Conservation (phyloP, 1,140 invertebrate genomes). For the Psix sp. region DNA sequence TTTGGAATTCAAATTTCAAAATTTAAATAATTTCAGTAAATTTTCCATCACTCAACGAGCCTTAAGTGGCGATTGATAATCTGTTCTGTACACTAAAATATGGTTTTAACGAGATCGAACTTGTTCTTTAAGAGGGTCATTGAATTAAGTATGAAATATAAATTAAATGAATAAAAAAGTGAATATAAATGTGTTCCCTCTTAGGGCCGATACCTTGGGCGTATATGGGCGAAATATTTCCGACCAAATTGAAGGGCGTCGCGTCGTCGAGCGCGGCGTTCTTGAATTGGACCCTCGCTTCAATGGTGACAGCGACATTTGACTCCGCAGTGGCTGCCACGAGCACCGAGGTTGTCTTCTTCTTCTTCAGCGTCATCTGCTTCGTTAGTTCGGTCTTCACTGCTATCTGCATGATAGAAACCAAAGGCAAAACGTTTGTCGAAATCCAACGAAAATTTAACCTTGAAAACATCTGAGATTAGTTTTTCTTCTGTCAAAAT, state of each 20-base stretch:
- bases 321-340: slow-evolving; percentile 78
- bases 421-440: slow-evolving; percentile 81
- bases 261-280: slow-evolving; percentile 81
- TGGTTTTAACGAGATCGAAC: background rate
- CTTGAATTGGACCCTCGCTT: slow-evolving; percentile 84
- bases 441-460: slow-evolving; percentile 77
- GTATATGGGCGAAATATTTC: slow-evolving; percentile 81
- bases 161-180: no score
- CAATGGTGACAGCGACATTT: slow-evolving; percentile 83
- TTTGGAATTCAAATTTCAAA: no score
- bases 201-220: slow-evolving; percentile 83
- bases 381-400: slow-evolving; percentile 81
- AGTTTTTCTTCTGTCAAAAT: no score
- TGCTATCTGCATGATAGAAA: slow-evolving; percentile 80
- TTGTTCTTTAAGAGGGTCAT: no score
- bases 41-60: no score
- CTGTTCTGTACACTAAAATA: no score
- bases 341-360: slow-evolving; percentile 80
- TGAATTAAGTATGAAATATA: no score
- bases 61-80: no score
- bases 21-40: no score
- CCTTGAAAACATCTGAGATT: slow-evolving; percentile 8
- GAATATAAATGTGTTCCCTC: no score
- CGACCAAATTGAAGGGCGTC: slow-evolving; percentile 81
- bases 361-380: slow-evolving; percentile 82